Base-by-base conservation (phyloP, 2,888 invertebrate genomes). In the Craniophora ligustri region DNA sequence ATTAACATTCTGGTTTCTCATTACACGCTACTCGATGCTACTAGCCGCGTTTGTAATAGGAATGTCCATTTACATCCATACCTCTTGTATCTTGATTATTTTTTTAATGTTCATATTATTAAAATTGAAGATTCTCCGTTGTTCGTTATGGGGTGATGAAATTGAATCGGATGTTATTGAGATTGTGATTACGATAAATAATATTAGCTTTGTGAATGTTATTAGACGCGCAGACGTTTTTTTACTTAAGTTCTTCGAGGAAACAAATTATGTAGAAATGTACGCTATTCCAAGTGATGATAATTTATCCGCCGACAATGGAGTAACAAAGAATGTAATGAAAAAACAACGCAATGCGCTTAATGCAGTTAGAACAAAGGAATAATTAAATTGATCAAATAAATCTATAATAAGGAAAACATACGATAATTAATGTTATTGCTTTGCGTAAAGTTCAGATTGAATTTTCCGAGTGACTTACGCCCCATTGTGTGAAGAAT, bases 1-100 rank as follows among this genome's bases (percentile, higher is more conserved):
- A 92, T 93, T 92, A 93, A 91, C 91, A 91, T 92, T 92, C 89
- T 88, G 89, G 88, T 91, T 92, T 93, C 92, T 92, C 90, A 93
- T 93, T 93, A 92, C 92, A 92, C 91, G 92, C 89, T 91, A 84
- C 88, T 89, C 90, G 76, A 80, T 80, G 90, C 92, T 91, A 91
- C 91, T 84, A 88, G 83, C 87, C 79, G 85, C 78, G 81, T 58
- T 70, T 68, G 79, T 91, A 87, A 91, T 92, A 89, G 86, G 88
- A 91, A 90, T 91, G 88, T 90, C 82, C 82, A 87, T 88, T 89
- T 84, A 86, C 84, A 85, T 85, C 83, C 78, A 78, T 73, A 80
- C 79, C 76, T 78, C 81, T 79, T 78, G 80, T 85, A 89, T 90
- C 88, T 87, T 82, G 86, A 86, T 84, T 84, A 82, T 85, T 81